Base-by-base conservation (phyloP, 2,113 vertebrate species). In the Mastomys natalensis region DNA sequence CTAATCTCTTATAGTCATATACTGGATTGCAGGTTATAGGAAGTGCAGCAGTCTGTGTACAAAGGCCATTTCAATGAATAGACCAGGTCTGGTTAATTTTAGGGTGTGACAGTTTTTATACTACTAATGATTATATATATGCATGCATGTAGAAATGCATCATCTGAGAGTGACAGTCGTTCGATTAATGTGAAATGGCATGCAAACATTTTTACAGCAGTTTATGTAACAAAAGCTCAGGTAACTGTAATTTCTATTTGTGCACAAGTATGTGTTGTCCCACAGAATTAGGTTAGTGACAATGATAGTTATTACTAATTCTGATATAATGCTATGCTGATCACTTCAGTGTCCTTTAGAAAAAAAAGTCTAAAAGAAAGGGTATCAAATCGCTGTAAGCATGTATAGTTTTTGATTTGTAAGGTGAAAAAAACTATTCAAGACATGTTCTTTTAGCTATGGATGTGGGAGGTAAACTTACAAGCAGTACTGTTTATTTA, bases 281-380 rank as follows among this genome's bases (percentile, higher is more conserved):
- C 29, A 89, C 11, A 34, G 45, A 93, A 87, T 78, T 55, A 97
- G 34, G 40, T 48, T 93, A 88, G 91, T 72, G 80, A 92, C 24
- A 81, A 0, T 82, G 1, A 48, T 9, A 93, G n/a, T 53, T 26
- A 48, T 81, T 29, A 73, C 55, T 82, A 88, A 91, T 72, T 93
- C 45, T 68, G 64, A 70, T 88, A 76, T 0, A 77, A 11, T 68
- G 73, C 84, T 88, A 55, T 60, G 21, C 31, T 40, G 62, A 40
- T 87, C 3, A 85, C 31, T 73, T 31, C 26, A 26, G 0, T n/a
- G 62, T 34, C 76, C 74, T 58, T 37, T 48, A 68, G 24, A 55
- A 77, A 94, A 94, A 68, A 68, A 84, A 77, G 29, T 68, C 13
- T 2, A 34, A 68, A 12, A 72, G 86, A 77, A 89, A 91, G 64